Evolutionary conservation across 2,113 vertebrate species (phyloP).

Genomic region (Thinocorus orbignyianus): DNA sequence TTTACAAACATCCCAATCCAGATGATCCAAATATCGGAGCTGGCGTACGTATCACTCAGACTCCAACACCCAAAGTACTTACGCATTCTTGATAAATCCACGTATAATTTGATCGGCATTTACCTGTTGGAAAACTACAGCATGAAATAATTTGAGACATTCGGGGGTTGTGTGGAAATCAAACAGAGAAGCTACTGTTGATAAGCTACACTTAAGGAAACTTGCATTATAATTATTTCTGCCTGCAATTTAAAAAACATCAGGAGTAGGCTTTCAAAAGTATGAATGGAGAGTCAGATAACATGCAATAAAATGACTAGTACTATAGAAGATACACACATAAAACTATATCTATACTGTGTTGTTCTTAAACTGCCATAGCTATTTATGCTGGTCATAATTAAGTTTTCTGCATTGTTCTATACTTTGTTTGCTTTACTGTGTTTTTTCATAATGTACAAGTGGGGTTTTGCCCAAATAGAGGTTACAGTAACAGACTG

Average conservation of each 20-base stretch:
- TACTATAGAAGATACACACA: background rate
- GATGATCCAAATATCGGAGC: background rate
- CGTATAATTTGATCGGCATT: background rate
- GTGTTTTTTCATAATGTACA: background rate
- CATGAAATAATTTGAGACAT: background rate
- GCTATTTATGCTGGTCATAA: background rate
- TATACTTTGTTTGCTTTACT: background rate
- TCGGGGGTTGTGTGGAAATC: fast-evolving
- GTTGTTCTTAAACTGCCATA: background rate
- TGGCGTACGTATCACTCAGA: background rate
- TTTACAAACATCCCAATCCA: background rate
- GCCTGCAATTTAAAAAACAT: background rate
- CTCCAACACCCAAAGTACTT: background rate
- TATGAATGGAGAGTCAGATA: background rate
- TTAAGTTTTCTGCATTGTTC: background rate
- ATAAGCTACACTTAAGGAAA: background rate
- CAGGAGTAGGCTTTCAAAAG: background rate
- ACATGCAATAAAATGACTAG: background rate
- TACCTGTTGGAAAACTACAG: background rate
- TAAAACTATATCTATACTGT: background rate
- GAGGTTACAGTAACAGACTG: background rate
- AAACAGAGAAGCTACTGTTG: background rate
- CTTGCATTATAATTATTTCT: background rate
- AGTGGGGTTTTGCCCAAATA: background rate
- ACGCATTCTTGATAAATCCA: background rate